Evolutionary conservation across 1,140 invertebrate species (phyloP), one percentile per base, ranked within the genome.

Genomic region (Lepidurus apus): DNA sequence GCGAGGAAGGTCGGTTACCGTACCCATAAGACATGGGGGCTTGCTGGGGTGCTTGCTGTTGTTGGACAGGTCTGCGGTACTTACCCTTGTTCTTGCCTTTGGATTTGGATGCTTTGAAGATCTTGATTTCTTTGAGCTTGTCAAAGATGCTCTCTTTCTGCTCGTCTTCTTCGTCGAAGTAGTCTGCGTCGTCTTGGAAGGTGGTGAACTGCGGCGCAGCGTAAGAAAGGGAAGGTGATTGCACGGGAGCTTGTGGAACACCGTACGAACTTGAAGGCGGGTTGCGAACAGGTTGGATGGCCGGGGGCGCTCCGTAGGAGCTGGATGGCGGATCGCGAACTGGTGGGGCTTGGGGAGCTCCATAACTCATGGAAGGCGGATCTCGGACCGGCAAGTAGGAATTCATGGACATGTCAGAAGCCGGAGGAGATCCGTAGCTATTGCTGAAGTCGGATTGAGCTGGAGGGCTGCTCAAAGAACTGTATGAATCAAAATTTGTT

Each of bases 271-370:
- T 74, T 1, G 73, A 75, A 6, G 73, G 73, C 26, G 77, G 53
- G 74, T 74, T 42, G 8, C 75, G 78, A 13, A 74, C 9, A 45
- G 78, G 74, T 45, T 74, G 74, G 21, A 74, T 74, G 34, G 78
- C 73, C 43, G 74, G 73, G 75, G 78, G 75, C 44, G 78, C 65
- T 9, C 26, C 74, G 34, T 74, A 45, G 73, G 74, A 78, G 42
- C 78, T 78, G 13, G 78, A 74, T 6, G 73, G 78, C 42, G 78
- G 78, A 75, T 45, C 26, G 7, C 47, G 75, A 44, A 79, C 73
- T 26, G 78, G 43, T 26, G 77, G 43, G 7, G 77, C 24, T n/a
- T 26, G 24, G 17, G 75, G 43, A 45, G 24, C 43, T 3, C 75
- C 75, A 21, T 77, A 77, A 26, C 75, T 3, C 13, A 17, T 17